Evolutionary conservation across 2,888 invertebrate species (phyloP), one percentile per base, ranked within the genome.

Genomic region (Oxyteleia sp.): DNA sequence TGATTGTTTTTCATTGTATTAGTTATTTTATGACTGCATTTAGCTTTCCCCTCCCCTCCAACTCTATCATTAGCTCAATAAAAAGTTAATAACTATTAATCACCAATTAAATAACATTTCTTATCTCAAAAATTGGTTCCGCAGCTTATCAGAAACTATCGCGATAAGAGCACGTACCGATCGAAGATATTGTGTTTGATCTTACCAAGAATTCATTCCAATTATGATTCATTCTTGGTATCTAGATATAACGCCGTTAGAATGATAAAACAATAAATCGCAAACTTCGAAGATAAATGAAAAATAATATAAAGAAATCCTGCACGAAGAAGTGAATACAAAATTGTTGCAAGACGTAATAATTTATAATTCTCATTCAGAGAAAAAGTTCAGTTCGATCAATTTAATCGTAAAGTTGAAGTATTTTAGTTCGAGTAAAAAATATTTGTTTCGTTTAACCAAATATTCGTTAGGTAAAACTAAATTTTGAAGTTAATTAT

Each of bases 241-340:
- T 41, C 43, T 45, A 63, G 63, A 63, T 63, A 63, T 32, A 32
- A 47, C 32, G 47, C 45, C 45, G 29, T 61, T 61, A 29, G 29
- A 15, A 61, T 61, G 61, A 61, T 61, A 61, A 61, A 61, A 45
- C 43, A 61, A 61, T 61, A 61, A 61, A 61, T 61, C 45, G 45
- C 23, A 11, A 18, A 13, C 29, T 35, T 45, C 10, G 29, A 61
- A 61, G 61, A 61, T 45, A 15, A 20, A n/a, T 16, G 20, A 20
- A 23, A 23, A 23, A 23, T 23, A 23, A 23, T 32, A 4, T 5
- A 5, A 41, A 41, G n/a, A 23, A 59, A 43, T 13, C 11, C 2
- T n/a, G 15, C n/a, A 41, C 57, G 13, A 29, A 59, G 59, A 20
- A n/a, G 20, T 20, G 18, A 57, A 57, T 57, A 57, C 35, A 57